A percentile compares a stretch with the other conserved stretches of the same genome.
Conservation (phyloP, 64 coral and sea anemone species). For the Montipora sp. region DNA sequence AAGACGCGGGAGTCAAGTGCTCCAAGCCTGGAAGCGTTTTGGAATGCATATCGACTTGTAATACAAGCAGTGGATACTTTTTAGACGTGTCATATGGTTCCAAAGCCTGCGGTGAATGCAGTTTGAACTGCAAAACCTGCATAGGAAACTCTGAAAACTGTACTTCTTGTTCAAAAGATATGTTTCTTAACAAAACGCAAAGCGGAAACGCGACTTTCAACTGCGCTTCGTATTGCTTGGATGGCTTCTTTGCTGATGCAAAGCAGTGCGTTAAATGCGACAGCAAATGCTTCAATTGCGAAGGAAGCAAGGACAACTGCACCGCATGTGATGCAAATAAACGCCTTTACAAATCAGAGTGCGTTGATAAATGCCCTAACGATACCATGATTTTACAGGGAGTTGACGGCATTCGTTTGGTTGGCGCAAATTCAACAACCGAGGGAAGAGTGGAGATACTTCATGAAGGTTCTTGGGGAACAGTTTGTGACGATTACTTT, state of each 20-base stretch:
- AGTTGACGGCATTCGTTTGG: constrained; percentile 57
- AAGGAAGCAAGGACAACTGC: background rate
- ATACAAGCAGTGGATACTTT: constrained; percentile 6
- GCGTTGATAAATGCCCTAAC: background rate
- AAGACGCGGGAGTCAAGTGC: constrained; percentile 65
- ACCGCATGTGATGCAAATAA: background rate
- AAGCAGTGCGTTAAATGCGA: constrained; percentile 35
- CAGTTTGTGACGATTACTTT: constrained; percentile 82
- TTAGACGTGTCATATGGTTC: background rate
- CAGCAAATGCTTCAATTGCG: constrained; percentile 38
- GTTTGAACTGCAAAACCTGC: constrained; percentile 55
- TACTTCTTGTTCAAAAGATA: constrained; percentile 6
- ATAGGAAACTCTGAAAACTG: constrained; percentile 18
- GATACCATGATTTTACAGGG: background rate
- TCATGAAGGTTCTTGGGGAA: constrained; percentile 72
- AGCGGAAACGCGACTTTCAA: constrained; percentile 8
- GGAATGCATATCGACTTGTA: constrained; percentile 52
- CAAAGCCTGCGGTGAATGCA: constrained; percentile 60
- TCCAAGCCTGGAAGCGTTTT: constrained; percentile 3
- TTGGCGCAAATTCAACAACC: constrained; percentile 58
- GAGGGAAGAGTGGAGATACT: constrained; percentile 71
- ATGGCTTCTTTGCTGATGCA: constrained; percentile 46
- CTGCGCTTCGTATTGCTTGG: constrained; percentile 61
- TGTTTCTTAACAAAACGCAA: constrained; percentile 48
- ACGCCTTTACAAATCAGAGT: background rate